Evolutionary conservation across 2,797 vertebrate genomes (phyloP).

Genomic region (Pseudopleuronectes americanus): DNA sequence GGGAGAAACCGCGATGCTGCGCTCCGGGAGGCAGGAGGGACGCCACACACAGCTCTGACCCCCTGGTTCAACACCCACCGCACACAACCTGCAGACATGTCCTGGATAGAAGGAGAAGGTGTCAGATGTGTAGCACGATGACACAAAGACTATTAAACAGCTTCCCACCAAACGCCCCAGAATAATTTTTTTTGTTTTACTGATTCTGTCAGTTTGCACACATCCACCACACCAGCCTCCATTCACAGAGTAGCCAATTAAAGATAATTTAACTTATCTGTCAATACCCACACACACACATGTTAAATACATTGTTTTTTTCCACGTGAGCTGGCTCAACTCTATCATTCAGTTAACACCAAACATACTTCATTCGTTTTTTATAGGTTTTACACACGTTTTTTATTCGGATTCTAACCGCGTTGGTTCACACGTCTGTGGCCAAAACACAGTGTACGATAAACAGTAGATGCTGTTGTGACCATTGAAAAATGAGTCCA

Average conservation of each 20-base stretch:
- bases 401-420: not conserved
- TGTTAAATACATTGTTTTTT: not conserved
- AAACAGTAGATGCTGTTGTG: too few relatives aligned
- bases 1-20: slow-evolving; percentile 16
- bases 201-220: too few relatives aligned
- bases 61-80: slow-evolving; percentile 78
- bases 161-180: too few relatives aligned
- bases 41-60: slow-evolving; percentile 49
- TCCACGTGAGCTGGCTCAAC: not conserved
- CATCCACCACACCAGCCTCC: not conserved
- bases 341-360: not conserved
- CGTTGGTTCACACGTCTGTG: not conserved
- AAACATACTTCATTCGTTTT: not conserved
- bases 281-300: not conserved
- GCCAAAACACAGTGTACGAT: too few relatives aligned
- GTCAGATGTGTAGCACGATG: not conserved
- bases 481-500: too few relatives aligned
- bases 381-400: not conserved
- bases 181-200: too few relatives aligned
- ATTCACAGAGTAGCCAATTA: not conserved
- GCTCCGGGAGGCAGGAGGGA: slow-evolving; percentile 45
- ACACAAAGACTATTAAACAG: too few relatives aligned
- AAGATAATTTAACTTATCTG: not conserved
- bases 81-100: slow-evolving; percentile 85
- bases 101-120: slow-evolving; percentile 38